A percentile compares a stretch with the other conserved stretches of the same genome.
phyloP scores from a whole-genome alignment of 2,113 vertebrate genomes.

The Neodon shergylaensis region DNA sequence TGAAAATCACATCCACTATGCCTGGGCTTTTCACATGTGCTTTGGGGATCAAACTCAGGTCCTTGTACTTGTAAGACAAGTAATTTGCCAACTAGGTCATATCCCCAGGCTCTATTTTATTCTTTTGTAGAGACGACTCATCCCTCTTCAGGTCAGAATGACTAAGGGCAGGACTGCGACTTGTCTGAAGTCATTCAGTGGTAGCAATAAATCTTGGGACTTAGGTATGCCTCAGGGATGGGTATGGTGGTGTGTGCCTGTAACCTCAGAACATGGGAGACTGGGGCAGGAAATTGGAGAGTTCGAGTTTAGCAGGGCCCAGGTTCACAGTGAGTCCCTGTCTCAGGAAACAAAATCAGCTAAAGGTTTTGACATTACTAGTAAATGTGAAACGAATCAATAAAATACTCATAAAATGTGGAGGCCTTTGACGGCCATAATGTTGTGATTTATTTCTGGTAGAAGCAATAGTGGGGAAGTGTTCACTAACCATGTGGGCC shows the following conservation, averaged over 20 bases:
- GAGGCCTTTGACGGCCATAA: neutral
- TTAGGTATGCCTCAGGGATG: neutral
- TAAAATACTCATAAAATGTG: neutral
- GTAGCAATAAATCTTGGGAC: neutral
- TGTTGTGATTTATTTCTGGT: neutral
- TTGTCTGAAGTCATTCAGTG: neutral
- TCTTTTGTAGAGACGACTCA: neutral
- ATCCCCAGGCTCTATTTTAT: neutral
- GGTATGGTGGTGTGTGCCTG: neutral
- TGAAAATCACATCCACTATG: neutral
- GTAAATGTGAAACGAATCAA: neutral
- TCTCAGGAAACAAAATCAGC: neutral
- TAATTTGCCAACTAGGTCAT: neutral
- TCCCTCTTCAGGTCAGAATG: neutral
- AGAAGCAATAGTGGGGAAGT: neutral
- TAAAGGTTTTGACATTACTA: constrained; percentile 4
- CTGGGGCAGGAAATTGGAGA: neutral
- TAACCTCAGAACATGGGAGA: neutral
- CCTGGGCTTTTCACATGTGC: neutral
- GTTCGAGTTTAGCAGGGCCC: neutral
- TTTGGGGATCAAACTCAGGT: neutral
- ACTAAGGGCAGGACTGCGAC: neutral
- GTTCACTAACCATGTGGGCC: neutral
- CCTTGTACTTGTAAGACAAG: neutral
- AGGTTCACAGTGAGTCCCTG: neutral